Base-by-base conservation (phyloP, 2,113 vertebrate genomes). In the Oryzias celebensis region DNA sequence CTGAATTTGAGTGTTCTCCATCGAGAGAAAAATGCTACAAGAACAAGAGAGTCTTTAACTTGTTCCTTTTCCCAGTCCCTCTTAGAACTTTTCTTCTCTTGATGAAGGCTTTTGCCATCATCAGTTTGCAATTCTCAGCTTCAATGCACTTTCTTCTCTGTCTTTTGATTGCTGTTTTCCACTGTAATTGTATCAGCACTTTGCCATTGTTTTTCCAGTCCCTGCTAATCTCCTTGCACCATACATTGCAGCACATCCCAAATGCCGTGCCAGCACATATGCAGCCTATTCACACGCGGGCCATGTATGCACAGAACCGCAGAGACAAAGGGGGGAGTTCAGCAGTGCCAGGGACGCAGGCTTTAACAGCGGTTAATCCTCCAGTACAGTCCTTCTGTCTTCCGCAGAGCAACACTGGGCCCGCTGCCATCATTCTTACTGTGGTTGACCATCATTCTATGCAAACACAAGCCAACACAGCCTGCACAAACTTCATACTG, bases 331-430 rank as follows among this genome's bases (percentile, higher is more conserved):
- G 60, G 63, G 42, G 36, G 66, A 68, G 71, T 67, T 68, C 68
- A 83, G 65, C 70, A 42, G 75, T 66, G 71, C 58, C 63, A 79
- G 71, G 85, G 69, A 73, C 47, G 56, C 59, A 51, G 71, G 78
- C 78, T 87, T 85, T 82, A 86, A 81, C 79, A 68, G 68, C 23
- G 15, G 73, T 75, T 90, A 86, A 90, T 90, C 85, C 83, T 82
- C 66, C 41, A 59, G 83, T 77, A 78, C 78, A 71, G 85, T 76
- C 71, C 73, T 80, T 71, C 68, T 68, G 73, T 85, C 74, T 71
- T 88, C 85, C 72, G 78, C 47, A 45, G 58, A 73, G 82, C 68
- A 73, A 66, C 48, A 75, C 26, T 62, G 61, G 80, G 82, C 70
- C 75, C n/a, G 3, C 52, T 70, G 79, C 81, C 82, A 86, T 76